These are phyloP conservation scores for Allophyes oxyacanthae DNA, from an alignment of 2,888 invertebrate species.

Conservation along the genomic window DNA sequence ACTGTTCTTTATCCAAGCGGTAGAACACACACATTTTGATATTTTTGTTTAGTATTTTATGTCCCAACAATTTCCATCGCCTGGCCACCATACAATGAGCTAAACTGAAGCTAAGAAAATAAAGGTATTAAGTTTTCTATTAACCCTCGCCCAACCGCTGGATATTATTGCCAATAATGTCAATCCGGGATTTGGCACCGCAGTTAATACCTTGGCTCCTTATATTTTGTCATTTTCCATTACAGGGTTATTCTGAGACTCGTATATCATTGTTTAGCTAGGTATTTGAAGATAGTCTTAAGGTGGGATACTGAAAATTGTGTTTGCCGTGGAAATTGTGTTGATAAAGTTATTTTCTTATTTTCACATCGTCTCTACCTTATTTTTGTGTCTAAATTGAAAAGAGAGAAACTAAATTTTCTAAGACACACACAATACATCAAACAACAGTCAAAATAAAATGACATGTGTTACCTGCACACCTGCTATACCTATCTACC, in stretches of 20 bases:
- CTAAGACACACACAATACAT: too few species aligned
- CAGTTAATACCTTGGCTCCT: conserved; percentile 36
- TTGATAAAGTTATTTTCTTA: too few species aligned
- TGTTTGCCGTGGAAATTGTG: conserved; percentile 2
- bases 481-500: too few species aligned
- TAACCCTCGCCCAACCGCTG: conserved; percentile 53
- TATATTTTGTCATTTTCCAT: conserved; percentile 48
- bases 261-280: conserved; percentile 16
- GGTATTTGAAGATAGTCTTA: conserved; percentile 11
- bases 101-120: conserved; percentile 64
- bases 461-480: too few species aligned
- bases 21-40: too few species aligned
- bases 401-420: too few species aligned
- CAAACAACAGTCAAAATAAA: too few species aligned
- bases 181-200: conserved; percentile 57
- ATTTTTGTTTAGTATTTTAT: too few species aligned
- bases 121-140: conserved; percentile 73
- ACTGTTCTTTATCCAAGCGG: too few species aligned
- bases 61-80: not conserved
- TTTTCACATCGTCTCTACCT: too few species aligned
- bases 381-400: too few species aligned
- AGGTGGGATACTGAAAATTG: not conserved
- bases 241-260: conserved; percentile 22
- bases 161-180: conserved; percentile 65
- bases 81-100: conserved; percentile 53